Evolutionary conservation across 2,888 invertebrate species (phyloP).

Genomic region (Platycheirus albimanus): DNA sequence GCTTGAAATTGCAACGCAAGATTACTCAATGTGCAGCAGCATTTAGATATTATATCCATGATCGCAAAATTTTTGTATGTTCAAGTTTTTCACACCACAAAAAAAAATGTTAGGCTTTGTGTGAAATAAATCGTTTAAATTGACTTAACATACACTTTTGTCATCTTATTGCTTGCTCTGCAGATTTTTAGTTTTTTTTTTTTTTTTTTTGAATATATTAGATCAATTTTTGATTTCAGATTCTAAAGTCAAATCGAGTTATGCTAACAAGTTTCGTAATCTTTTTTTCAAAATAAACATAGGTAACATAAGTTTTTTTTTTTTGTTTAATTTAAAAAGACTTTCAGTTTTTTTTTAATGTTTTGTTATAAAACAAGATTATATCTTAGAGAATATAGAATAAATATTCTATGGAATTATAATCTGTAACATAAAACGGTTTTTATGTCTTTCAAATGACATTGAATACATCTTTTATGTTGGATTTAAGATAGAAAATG

Average conservation of each 20-base stretch:
- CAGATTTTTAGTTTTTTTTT: neutral
- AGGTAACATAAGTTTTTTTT: neutral
- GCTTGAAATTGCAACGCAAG: conserved; percentile 27
- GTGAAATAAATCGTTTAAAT: neutral
- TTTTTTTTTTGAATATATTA: conserved; percentile 1
- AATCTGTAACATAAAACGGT: neutral
- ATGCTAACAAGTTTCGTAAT: neutral
- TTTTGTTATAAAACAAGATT: neutral
- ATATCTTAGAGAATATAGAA: neutral
- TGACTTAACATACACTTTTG: conserved; percentile 4
- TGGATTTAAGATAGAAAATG: no score
- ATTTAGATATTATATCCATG: conserved; percentile 10
- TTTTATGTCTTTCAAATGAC: no score
- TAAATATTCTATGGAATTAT: no score
- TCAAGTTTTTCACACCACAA: conserved; percentile 17
- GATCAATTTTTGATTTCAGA: neutral
- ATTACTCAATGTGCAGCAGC: conserved; percentile 24
- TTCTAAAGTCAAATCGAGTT: neutral
- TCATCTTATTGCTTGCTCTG: neutral
- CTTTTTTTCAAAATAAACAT: neutral
- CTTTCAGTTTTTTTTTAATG: neutral
- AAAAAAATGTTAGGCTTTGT: neutral
- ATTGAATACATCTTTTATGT: no score
- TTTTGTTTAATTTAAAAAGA: neutral
- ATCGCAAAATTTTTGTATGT: conserved; percentile 1